Evolutionary conservation across 2,888 invertebrate genomes (phyloP).

Genomic region (Adelphocoris suturalis): DNA sequence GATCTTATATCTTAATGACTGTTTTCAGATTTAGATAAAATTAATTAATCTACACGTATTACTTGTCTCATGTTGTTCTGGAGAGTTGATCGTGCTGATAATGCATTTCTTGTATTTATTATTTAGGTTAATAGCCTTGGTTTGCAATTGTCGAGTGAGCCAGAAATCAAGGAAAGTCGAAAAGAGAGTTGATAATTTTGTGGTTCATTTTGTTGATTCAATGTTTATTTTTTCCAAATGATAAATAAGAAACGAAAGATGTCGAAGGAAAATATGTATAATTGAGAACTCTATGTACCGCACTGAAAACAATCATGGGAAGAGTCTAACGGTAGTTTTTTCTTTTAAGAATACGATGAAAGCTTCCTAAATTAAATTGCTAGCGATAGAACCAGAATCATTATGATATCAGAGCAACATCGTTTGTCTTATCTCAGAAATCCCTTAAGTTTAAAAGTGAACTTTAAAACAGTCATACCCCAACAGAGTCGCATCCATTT

Average conservation of each 20-base stretch:
- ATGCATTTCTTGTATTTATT: not conserved
- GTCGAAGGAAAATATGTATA: not conserved
- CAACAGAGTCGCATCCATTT: constrained; percentile 20
- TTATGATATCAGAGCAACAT: constrained; percentile 43
- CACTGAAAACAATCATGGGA: constrained; percentile 34
- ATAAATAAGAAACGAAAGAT: no score
- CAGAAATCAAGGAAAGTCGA: no score
- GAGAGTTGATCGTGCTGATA: not conserved
- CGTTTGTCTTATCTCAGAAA: not conserved
- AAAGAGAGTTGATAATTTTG: no score
- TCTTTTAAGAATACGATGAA: not conserved
- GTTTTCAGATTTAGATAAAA: constrained; percentile 45
- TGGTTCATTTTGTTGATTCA: not conserved
- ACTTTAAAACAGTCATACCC: constrained; percentile 40
- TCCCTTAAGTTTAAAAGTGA: constrained; percentile 43
- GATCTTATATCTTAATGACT: constrained; percentile 39
- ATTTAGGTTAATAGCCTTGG: not conserved
- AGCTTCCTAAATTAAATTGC: constrained; percentile 12
- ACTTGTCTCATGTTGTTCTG: constrained; percentile 27
- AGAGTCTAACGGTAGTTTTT: constrained; percentile 7
- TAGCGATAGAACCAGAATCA: constrained; percentile 9
- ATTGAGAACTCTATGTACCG: not conserved
- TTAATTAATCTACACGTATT: constrained; percentile 38
- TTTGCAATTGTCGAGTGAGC: not conserved
- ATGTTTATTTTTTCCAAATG: not conserved